phyloP scores from a whole-genome alignment of 1,140 invertebrate species.

The Pachyrhynchus sulphureomaculatus region DNA sequence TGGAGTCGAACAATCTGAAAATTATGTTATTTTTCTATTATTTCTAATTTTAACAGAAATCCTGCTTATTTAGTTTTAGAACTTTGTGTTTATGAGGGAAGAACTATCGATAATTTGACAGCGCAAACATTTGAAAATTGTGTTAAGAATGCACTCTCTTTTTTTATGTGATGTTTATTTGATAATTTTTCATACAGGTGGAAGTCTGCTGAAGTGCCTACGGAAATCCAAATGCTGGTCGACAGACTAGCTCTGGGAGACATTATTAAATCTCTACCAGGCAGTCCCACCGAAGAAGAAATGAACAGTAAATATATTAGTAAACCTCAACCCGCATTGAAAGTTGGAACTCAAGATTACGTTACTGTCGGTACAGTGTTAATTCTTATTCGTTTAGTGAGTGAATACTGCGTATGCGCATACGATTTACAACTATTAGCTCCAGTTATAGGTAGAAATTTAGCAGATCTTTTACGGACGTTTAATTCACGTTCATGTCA shows the following conservation, averaged over 20 bases:
- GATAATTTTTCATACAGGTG: slow-evolving; percentile 59
- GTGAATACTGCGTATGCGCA: slow-evolving; percentile 86
- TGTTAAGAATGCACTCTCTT: no score
- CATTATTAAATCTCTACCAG: slow-evolving; percentile 45
- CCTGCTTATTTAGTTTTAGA: no score
- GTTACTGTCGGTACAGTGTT: slow-evolving; percentile 84
- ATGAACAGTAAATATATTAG: slow-evolving; percentile 31
- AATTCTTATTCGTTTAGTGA: slow-evolving; percentile 81
- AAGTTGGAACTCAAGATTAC: slow-evolving; percentile 79
- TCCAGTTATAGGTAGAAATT: slow-evolving; percentile 70
- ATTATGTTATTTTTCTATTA: no score
- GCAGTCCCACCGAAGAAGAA: slow-evolving; percentile 37
- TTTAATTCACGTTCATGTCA: slow-evolving; percentile 95
- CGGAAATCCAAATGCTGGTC: slow-evolving; percentile 84
- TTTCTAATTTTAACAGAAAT: no score
- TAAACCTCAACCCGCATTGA: slow-evolving; percentile 57
- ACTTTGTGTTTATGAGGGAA: no score
- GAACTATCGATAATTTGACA: no score
- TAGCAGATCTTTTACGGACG: slow-evolving; percentile 83
- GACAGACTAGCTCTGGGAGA: slow-evolving; percentile 64
- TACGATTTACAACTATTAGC: slow-evolving; percentile 66
- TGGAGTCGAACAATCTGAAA: no score
- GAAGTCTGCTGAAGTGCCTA: slow-evolving; percentile 89
- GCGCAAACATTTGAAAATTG: no score
- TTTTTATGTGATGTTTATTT: no score